phyloP scores from a whole-genome alignment of 1,140 invertebrate species.

The Manduca sexta region DNA sequence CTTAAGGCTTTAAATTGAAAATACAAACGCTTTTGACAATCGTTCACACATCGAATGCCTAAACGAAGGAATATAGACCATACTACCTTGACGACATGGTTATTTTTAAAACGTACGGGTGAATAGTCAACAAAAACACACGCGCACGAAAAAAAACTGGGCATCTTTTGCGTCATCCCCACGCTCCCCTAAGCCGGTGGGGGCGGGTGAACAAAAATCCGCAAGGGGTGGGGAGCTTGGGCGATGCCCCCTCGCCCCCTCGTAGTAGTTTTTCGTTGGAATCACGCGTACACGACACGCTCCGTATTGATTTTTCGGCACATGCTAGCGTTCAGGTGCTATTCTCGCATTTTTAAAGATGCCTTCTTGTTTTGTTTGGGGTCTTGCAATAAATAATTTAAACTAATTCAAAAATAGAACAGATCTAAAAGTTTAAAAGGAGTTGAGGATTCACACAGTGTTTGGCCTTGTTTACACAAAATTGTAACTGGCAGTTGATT shows the following conservation, averaged over 20 bases:
- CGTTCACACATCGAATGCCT: conserved; percentile 23
- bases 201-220: conserved; percentile 50
- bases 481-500: no score
- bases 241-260: conserved; percentile 5
- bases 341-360: conserved; percentile 14
- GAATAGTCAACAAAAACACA: conserved; percentile 36
- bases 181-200: conserved; percentile 25
- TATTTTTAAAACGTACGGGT: neutral
- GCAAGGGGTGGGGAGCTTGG: conserved; percentile 21
- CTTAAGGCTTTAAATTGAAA: conserved; percentile 1
- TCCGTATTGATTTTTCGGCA: conserved; percentile 40
- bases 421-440: no score
- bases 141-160: conserved; percentile 32
- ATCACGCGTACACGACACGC: conserved; percentile 37
- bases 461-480: no score
- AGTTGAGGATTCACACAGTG: no score
- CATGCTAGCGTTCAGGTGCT: conserved; percentile 31
- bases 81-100: neutral
- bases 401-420: no score
- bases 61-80: neutral
- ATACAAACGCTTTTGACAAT: conserved; percentile 17
- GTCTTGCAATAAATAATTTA: no score
- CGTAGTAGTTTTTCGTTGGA: conserved; percentile 41
- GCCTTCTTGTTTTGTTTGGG: neutral
- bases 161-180: conserved; percentile 34